Evolutionary conservation across 2,888 invertebrate genomes (phyloP), one percentile per base, ranked within the genome.

Genomic region (Hirudinaria manillensis): DNA sequence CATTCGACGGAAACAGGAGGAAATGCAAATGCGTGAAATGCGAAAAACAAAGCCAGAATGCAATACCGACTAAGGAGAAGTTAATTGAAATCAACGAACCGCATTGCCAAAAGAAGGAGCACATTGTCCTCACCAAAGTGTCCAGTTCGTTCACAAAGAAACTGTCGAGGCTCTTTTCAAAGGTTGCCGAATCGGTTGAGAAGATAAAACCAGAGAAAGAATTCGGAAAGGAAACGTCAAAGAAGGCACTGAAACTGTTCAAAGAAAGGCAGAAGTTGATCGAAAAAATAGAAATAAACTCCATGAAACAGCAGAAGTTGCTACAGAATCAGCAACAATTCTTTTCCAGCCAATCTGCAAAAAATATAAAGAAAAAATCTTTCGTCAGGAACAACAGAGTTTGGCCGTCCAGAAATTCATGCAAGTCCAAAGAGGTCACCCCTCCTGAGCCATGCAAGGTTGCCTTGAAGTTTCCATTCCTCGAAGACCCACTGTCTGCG

Each of bases 221-320:
- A 16, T 29, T 61, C 19, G 61, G 61, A 3, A 61, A 16, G 24
- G 29, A 61, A 61, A 27, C 29, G 6, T 27, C 24, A 10, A 61
- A 61, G 29, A 61, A 61, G 29, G 61, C 24, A 1, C 24, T 27
- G 29, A 61, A 61, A 61, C 21, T 61, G 24, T 29, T 61, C 24
- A 61, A 61, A 61, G 61, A 61, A 29, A 61, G 61, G 10, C 24
- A 61, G n/a, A 61, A 61, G 29, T 10, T 61, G 24, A 27, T 61
- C 24, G 29, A 61, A 29, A 61, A 61, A 61, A 61, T 61, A 2
- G 61, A 61, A 29, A 29, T 27, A 61, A 61, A 61, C 61, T 61
- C 29, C 61, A 24, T 27, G 29, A 24, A 61, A 61, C 24, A 61
- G 61, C 24, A 61, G 21, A 61, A 61, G 24, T 10, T 61, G 24